Conservation (phyloP, 2,888 invertebrate genomes). For the Aphodius sticticus region DNA sequence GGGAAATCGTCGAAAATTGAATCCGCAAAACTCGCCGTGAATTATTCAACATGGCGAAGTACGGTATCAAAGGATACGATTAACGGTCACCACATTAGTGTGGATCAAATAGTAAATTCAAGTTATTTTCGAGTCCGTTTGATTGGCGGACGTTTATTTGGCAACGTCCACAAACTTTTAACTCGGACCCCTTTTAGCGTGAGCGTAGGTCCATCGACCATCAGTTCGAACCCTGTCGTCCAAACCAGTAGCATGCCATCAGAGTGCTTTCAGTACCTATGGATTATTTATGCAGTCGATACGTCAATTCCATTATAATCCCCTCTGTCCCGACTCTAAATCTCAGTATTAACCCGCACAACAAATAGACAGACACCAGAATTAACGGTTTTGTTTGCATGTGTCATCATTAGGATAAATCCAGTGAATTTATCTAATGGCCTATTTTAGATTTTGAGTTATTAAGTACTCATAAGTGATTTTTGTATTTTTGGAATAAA, state of each 20-base stretch:
- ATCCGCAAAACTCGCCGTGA: conserved; percentile 28
- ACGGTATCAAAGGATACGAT: conserved; percentile 37
- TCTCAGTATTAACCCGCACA: neutral
- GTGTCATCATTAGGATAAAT: neutral
- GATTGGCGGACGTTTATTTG: conserved; percentile 37
- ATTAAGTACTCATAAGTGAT: too few relatives aligned
- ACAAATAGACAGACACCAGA: neutral
- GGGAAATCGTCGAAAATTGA: conserved; percentile 29
- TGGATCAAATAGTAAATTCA: conserved; percentile 40
- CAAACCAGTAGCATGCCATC: neutral
- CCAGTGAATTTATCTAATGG: too few relatives aligned
- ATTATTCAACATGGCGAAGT: conserved; percentile 34
- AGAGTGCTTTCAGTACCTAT: neutral
- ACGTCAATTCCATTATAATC: neutral
- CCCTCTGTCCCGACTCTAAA: neutral
- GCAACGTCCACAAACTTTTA: conserved; percentile 13
- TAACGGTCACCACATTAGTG: conserved; percentile 42
- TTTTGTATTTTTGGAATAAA: too few relatives aligned
- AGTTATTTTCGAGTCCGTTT: conserved; percentile 42
- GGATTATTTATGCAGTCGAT: neutral
- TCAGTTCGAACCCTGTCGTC: neutral
- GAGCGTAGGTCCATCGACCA: neutral
- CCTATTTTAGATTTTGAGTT: too few relatives aligned
- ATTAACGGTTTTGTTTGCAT: neutral
- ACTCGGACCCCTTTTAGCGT: neutral